Evolutionary conservation across 2,888 invertebrate species (phyloP), one percentile per base, ranked within the genome.

Genomic region (Cephus nigrinus): DNA sequence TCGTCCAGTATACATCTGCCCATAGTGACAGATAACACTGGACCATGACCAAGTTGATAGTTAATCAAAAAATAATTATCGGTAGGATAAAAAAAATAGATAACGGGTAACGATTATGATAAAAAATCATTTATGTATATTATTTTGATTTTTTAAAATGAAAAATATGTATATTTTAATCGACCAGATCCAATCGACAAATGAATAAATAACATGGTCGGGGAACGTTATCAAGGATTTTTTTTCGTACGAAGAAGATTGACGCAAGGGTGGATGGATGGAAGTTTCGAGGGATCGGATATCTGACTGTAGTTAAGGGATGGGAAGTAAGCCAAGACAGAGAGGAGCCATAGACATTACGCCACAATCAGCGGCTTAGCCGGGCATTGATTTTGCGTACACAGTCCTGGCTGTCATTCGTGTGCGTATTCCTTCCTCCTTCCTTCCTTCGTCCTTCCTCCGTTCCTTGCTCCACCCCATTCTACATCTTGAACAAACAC

Each of bases 341-440:
- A 69, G 71, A 75, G 74, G 74, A 74, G 36, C 15, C 74, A n/a
- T 30, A 30, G 36, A 73, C 76, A 76, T 78, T 78, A 78, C 78
- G 84, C 84, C 83, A 85, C 86, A 87, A 88, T 88, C 87, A 84
- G 85, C 84, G 85, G 85, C 86, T 87, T 86, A 87, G 86, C 88
- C 81, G 82, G 84, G 84, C 87, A 89, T 90, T 89, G 89, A 91
- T 90, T 90, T 90, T 88, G 86, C 88, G 84, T 87, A 85, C 83
- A 86, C 86, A 83, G 82, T 82, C 81, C 80, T 83, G 83, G 80
- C 81, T 85, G 84, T 88, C 86, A 86, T 86, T 87, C 86, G 86
- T 87, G 86, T 86, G 83, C 77, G 84, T 83, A 81, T 82, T 80
- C 78, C 80, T 81, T 82, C 82, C 82, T 82, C 82, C 81, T 83